These are phyloP conservation scores for Hyposoter didymator DNA, from an alignment of 2,888 invertebrate genomes.

Conservation along the genomic window DNA sequence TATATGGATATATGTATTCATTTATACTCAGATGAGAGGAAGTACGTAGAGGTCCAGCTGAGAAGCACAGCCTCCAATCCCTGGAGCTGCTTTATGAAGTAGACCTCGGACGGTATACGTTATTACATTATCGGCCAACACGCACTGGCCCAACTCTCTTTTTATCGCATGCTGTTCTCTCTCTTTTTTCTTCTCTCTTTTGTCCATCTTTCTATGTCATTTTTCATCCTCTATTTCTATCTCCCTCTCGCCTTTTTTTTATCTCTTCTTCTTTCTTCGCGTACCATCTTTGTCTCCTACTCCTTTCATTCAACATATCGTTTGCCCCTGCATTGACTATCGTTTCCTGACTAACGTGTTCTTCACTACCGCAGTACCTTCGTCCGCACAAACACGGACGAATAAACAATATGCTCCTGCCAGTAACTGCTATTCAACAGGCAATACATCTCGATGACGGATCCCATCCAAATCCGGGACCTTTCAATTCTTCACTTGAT, in stretches of 20 bases:
- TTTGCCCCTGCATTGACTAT: conserved; percentile 33
- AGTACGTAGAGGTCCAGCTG: conserved; percentile 60
- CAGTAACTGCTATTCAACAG: not conserved
- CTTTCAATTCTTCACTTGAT: not conserved
- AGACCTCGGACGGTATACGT: conserved; percentile 79
- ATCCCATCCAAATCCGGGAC: not conserved
- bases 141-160: conserved; percentile 73
- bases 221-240: conserved; percentile 57
- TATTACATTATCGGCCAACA: conserved; percentile 82
- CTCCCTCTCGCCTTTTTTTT: conserved; percentile 15
- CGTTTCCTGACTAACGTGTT: conserved; percentile 17
- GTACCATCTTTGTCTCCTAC: conserved; percentile 61
- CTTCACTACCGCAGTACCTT: conserved; percentile 1
- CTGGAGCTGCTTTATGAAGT: conserved; percentile 82
- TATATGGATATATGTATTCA: not conserved
- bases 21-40: conserved; percentile 37
- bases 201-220: conserved; percentile 47
- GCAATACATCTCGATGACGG: too few species aligned
- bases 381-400: conserved; percentile 2
- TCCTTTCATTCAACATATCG: conserved; percentile 24
- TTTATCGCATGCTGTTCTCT: conserved; percentile 34
- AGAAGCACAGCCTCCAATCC: conserved; percentile 40
- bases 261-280: conserved; percentile 5
- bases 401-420: conserved; percentile 10
- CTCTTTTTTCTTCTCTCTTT: conserved; percentile 58